Evolutionary conservation across 2,797 vertebrate genomes (phyloP).

Genomic region (Sardinella longiceps): DNA sequence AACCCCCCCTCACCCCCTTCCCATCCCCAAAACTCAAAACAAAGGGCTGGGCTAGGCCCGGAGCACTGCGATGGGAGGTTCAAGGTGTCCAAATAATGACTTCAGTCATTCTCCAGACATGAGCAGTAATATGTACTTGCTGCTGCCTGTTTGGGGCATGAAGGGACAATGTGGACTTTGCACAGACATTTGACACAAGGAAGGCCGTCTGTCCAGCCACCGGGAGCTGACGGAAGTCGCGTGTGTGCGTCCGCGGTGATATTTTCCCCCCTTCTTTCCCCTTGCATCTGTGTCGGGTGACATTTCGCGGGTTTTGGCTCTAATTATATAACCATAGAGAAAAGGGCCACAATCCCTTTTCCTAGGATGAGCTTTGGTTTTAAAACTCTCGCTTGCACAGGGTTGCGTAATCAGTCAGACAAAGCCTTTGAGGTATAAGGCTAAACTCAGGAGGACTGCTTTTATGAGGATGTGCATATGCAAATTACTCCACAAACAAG

Average conservation of each 20-base stretch:
- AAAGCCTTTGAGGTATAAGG: constrained; percentile 2
- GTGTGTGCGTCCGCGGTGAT: neutral
- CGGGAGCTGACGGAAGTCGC: too few species aligned
- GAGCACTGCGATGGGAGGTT: neutral
- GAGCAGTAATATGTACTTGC: neutral
- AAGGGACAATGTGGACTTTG: neutral
- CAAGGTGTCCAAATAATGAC: neutral
- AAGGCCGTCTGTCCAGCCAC: neutral
- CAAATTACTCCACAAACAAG: constrained; percentile 17
- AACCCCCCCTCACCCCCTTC: too few species aligned
- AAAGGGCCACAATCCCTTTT: constrained; percentile 7
- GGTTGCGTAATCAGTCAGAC: neutral
- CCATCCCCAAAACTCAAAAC: neutral
- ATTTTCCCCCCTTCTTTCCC: neutral
- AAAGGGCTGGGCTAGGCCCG: neutral
- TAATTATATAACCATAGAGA: constrained; percentile 10
- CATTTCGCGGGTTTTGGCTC: constrained; percentile 3
- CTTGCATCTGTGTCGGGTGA: constrained; percentile 21
- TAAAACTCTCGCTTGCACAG: neutral
- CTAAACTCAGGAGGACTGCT: neutral
- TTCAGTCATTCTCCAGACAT: neutral
- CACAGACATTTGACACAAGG: neutral
- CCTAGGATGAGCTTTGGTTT: constrained; percentile 8
- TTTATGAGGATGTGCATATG: neutral
- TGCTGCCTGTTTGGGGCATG: neutral